phyloP scores from a whole-genome alignment of 2,113 vertebrate genomes.

The Hemibagrus wyckioides region DNA sequence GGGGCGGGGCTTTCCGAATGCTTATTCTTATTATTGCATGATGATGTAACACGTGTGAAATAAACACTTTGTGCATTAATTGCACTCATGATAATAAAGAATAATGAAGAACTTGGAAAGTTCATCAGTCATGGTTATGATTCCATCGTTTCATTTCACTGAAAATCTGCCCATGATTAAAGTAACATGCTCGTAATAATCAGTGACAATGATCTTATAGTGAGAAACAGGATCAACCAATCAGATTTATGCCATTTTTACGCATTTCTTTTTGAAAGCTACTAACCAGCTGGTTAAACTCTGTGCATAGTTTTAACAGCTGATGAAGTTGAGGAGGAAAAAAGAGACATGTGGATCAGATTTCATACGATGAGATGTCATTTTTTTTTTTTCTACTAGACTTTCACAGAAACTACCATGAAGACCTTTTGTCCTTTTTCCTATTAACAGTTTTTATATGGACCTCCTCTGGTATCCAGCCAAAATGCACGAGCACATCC shows the following conservation, averaged over 20 bases:
- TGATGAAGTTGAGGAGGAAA: background rate
- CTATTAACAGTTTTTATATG: background rate
- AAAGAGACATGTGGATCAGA: background rate
- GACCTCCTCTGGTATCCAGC: background rate
- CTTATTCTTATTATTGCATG: too few relatives aligned
- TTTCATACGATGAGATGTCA: background rate
- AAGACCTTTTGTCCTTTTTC: background rate
- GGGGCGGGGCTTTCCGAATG: background rate
- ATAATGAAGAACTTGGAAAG: too few relatives aligned
- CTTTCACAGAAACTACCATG: background rate
- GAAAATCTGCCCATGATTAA: too few relatives aligned
- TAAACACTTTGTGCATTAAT: background rate
- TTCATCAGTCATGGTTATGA: background rate
- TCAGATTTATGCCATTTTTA: background rate
- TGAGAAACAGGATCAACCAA: background rate
- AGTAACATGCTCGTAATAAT: too few relatives aligned
- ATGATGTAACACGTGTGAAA: background rate
- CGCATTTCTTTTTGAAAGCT: background rate
- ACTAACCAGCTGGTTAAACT: background rate
- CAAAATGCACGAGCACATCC: too few relatives aligned
- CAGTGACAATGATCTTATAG: too few relatives aligned
- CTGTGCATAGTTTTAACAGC: background rate
- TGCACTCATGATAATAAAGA: background rate
- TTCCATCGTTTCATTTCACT: too few relatives aligned
- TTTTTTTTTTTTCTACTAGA: background rate